Percentiles rank a stretch among this genome's conserved stretches.
phyloP scores from a whole-genome alignment of 2,797 vertebrate species.

The Merluccius polli region DNA sequence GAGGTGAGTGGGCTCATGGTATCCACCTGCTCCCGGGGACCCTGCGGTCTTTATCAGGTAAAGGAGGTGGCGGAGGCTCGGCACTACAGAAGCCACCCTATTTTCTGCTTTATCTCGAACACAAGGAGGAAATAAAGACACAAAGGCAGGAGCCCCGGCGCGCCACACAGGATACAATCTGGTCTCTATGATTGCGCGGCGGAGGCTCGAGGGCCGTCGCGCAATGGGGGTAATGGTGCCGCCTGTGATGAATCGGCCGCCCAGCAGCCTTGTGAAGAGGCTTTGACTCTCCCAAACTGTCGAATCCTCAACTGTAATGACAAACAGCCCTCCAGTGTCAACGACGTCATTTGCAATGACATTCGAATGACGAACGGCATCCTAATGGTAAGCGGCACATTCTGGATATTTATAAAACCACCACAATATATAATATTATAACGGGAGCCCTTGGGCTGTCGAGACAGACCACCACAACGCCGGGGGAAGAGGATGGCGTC shows the following conservation, averaged over 20 bases:
- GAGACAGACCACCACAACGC: conserved; percentile 8
- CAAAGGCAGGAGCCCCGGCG: conserved; percentile 56
- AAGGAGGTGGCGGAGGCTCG: conserved; percentile 37
- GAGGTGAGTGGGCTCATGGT: conserved; percentile 51
- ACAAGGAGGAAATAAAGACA: conserved; percentile 69
- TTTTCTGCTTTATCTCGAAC: conserved; percentile 64
- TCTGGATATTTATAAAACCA: conserved; percentile 39
- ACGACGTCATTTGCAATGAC: conserved; percentile 54
- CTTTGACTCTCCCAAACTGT: conserved; percentile 62
- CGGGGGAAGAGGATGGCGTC: background rate
- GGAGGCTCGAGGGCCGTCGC: conserved; percentile 68
- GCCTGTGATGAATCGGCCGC: conserved; percentile 71
- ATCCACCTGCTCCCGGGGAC: conserved; percentile 44
- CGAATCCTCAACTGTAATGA: conserved; percentile 62
- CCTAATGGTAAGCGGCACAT: conserved; percentile 31
- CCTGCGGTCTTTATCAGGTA: conserved; percentile 60
- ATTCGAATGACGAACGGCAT: conserved; percentile 52
- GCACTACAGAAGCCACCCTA: conserved; percentile 59
- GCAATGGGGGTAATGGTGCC: conserved; percentile 67
- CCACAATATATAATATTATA: conserved; percentile 18
- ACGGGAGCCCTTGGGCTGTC: conserved; percentile 16
- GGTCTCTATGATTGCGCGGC: conserved; percentile 75
- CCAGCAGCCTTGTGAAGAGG: conserved; percentile 51
- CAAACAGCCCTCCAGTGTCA: conserved; percentile 56
- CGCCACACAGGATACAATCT: conserved; percentile 74